Base-by-base conservation (phyloP, 2,888 invertebrate genomes). In the Metellina segmentata region DNA sequence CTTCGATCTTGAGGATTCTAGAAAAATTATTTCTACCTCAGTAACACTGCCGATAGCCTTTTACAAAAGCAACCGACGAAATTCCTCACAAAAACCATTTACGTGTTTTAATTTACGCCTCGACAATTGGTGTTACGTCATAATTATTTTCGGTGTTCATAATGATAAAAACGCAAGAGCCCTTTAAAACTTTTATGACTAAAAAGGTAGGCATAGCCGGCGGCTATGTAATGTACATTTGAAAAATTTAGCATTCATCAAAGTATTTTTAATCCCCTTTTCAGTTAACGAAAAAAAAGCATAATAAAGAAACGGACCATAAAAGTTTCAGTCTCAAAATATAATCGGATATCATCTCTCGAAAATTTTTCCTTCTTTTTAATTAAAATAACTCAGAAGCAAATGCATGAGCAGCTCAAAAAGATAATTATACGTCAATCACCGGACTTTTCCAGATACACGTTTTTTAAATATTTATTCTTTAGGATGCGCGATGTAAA, bases 401-500 rank as follows among this genome's bases (percentile, higher is more conserved):
- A 71, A 71, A 82, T 48, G 70, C n/a, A n/a, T n/a, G 11, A n/a
- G 48, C 69, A 70, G 19, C 19, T 82, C 70, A 49, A n/a, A 49
- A 61, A 19, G 11, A 82, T 82, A 82, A 82, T 82, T 82, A 82
- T 82, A 70, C 81, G 81, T 82, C 81, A 82, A 82, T 71, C 81
- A 71, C 34, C n/a, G 5, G 0, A 19, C 19, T 13, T 77, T 79
- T 79, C 49, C 1, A 34, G 34, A 49, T 48, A 16, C 49, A n/a
- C 16, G 49, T 77, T 79, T 19, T 79, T 53, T 19, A n/a, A 16
- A 11, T 1, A 20, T 9, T 61, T 53, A 20, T 79, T 61, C 61
- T 6, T 19, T 72, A 5, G 72, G 34, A 19, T 9, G 9, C 61
- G 9, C 1, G 34, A 34, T 34, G 34, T 34, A 8, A 61, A 34